phyloP scores from a whole-genome alignment of 2,797 vertebrate genomes.

The Sternarchorhynchus goeldii region DNA sequence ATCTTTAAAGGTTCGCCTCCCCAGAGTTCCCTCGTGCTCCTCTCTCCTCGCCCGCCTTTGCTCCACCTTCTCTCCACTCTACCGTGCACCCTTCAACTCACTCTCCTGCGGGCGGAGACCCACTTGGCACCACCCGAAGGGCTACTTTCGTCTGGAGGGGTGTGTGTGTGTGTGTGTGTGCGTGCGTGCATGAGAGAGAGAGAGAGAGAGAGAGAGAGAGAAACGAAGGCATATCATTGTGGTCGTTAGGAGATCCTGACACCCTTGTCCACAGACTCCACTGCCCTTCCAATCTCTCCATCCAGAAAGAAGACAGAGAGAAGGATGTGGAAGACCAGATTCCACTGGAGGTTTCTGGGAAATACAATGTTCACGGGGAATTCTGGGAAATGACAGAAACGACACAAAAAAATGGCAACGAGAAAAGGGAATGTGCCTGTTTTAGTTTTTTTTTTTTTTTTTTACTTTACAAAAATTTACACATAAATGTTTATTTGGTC shows the following conservation, averaged over 20 bases:
- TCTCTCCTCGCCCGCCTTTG: neutral
- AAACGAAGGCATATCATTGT: too few species aligned
- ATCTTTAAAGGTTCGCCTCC: constrained; percentile 47
- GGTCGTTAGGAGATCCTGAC: neutral
- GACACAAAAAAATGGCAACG: neutral
- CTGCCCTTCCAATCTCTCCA: constrained; percentile 6
- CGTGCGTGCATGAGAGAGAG: too few species aligned
- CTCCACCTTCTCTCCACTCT: constrained; percentile 12
- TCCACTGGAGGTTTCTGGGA: too few species aligned
- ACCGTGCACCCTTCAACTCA: neutral
- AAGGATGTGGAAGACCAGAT: neutral
- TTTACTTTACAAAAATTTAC: too few species aligned
- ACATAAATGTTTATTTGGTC: neutral
- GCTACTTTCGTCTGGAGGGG: too few species aligned
- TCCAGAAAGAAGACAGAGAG: neutral
- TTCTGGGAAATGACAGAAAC: neutral
- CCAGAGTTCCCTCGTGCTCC: constrained; percentile 39
- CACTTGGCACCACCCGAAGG: too few species aligned
- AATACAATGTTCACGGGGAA: too few species aligned
- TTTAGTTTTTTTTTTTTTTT: neutral
- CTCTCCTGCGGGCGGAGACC: neutral
- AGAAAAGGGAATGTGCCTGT: neutral
- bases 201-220: too few species aligned
- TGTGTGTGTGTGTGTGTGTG: too few species aligned
- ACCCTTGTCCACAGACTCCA: neutral